Evolutionary conservation across 1,140 invertebrate genomes (phyloP).

Genomic region (Acyrthosiphon pisum): DNA sequence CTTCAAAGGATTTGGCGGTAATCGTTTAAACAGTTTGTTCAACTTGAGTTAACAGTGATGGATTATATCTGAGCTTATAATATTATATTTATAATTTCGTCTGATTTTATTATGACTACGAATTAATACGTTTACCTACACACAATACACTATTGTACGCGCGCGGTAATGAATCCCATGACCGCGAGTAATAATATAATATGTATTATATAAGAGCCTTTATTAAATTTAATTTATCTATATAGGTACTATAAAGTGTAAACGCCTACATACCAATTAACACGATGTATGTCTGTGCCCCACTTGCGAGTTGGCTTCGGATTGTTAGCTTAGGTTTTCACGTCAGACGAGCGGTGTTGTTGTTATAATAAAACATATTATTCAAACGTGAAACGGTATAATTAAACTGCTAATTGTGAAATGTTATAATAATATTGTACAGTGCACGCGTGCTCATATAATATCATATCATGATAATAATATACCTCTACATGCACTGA

Average conservation of each 20-base stretch:
- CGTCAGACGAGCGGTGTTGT: background rate
- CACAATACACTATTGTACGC: background rate
- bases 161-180: background rate
- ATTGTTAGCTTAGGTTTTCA: background rate
- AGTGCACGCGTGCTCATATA: background rate
- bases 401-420: conserved; percentile 18
- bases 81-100: conserved; percentile 28
- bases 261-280: conserved; percentile 20
- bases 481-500: background rate
- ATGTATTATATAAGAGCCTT: background rate
- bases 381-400: conserved; percentile 8
- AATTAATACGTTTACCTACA: background rate
- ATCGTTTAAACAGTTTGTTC: conserved; percentile 46
- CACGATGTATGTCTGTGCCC: background rate
- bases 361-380: conserved; percentile 18
- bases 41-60: conserved; percentile 36
- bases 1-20: conserved; percentile 46
- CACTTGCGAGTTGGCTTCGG: background rate
- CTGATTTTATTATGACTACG: conserved; percentile 18
- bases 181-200: background rate
- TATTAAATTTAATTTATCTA: background rate
- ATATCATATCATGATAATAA: background rate
- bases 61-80: background rate
- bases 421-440: background rate
- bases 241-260: background rate